Base-by-base conservation (phyloP, 2,888 invertebrate genomes). In the Callinectes sapidus region DNA sequence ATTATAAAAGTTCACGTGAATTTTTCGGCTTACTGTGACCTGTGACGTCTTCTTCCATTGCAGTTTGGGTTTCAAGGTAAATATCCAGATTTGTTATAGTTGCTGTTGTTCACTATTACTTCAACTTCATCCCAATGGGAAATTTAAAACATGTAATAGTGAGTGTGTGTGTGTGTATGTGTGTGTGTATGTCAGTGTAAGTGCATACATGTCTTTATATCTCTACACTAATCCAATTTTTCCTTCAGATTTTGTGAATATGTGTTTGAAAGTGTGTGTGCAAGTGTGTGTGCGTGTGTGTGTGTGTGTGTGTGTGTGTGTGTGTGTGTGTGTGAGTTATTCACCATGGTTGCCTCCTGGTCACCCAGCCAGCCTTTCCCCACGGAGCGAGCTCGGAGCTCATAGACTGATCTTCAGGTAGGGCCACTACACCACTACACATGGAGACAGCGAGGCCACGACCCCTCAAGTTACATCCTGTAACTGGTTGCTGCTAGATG, bases 221-320 rank as follows among this genome's bases (percentile, higher is more conserved):
- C 6, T 18, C 16, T 66, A n/a, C 2, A 66, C n/a, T n/a, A 6
- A 66, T 66, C 66, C n/a, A 66, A n/a, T 66, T n/a, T 18, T 66
- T 55, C 55, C 55, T 55, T 55, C 16, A 55, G 55, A 8, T 3
- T 55, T 10, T 55, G 55, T 55, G 55, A 1, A 13, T 55, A 16
- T 55, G 55, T 55, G 55, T 55, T 10, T 55, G 55, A 16, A 1
- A 16, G 55, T 55, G 55, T 5, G 10, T 55, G 55, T 55, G 55
- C 13, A 13, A 8, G 55, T 55, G 81, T 35, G 81, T 81, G 81
- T 81, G 81, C 23, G 35, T 35, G 81, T 35, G 35, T 35, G 35
- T 35, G 35, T 81, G 28, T 28, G 35, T 81, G 81, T 81, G 81
- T 81, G 81, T 81, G 81, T 81, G 35, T 35, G 81, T 81, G 35